phyloP scores from a whole-genome alignment of 2,113 vertebrate genomes.

The Passer montanus region DNA sequence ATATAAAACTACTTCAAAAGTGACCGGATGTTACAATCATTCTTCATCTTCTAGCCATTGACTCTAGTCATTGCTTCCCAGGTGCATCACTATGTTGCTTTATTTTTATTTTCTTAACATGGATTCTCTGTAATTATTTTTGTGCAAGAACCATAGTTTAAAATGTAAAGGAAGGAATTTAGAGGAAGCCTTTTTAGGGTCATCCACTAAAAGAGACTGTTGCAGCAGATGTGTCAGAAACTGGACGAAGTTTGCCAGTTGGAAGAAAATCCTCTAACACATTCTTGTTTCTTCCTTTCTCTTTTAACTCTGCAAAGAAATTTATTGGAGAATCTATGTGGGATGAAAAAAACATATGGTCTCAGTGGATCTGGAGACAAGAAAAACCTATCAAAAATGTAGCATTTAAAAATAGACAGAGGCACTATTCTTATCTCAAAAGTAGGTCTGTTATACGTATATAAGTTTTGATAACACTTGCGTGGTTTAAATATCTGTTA shows the following conservation, averaged over 20 bases:
- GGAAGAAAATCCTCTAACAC: background rate
- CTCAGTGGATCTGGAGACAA: background rate
- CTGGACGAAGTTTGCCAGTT: background rate
- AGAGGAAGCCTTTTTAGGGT: background rate
- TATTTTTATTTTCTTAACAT: background rate
- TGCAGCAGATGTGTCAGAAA: background rate
- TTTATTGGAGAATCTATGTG: background rate
- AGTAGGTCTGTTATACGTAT: background rate
- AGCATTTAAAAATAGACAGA: background rate
- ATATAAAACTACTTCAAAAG: background rate
- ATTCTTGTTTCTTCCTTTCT: background rate
- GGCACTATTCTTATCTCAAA: background rate
- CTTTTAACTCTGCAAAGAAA: background rate
- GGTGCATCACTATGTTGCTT: background rate
- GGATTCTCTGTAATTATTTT: background rate
- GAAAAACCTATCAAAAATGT: background rate
- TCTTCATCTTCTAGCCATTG: background rate
- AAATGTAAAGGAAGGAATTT: background rate
- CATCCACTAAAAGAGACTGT: background rate
- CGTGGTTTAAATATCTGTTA: background rate
- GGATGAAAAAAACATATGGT: background rate
- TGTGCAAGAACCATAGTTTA: background rate
- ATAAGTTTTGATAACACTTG: background rate
- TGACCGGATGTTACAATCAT: background rate
- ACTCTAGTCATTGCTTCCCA: background rate